These are phyloP conservation scores for Andrena trimmerana DNA, from an alignment of 2,888 invertebrate species.

Conservation along the genomic window DNA sequence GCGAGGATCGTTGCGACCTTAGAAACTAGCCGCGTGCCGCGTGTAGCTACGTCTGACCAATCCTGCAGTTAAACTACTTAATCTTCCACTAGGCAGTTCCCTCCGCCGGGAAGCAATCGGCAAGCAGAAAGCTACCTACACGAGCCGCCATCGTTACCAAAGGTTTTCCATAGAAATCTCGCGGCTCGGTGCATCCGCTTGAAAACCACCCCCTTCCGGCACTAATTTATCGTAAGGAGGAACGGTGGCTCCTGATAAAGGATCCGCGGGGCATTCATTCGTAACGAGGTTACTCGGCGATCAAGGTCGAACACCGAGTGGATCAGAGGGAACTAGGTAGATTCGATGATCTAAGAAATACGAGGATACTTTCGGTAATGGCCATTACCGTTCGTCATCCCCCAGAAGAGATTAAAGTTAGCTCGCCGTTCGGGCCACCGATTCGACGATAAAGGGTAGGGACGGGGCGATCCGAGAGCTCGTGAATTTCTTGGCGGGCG, in stretches of 20 bases:
- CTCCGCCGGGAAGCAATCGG: neutral
- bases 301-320: constrained; percentile 1
- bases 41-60: neutral
- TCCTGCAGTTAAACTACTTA: neutral
- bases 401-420: constrained; percentile 53
- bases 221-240: neutral
- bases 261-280: neutral
- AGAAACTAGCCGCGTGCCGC: neutral
- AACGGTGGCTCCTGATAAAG: neutral
- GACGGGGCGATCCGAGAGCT: constrained; percentile 27
- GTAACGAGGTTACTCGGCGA: neutral
- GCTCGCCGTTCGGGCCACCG: constrained; percentile 27
- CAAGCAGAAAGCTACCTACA: neutral
- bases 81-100: neutral
- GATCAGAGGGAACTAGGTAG: neutral
- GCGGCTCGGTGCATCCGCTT: neutral
- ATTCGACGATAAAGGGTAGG: constrained; percentile 25
- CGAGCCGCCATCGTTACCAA: neutral
- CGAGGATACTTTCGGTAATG: constrained; percentile 47
- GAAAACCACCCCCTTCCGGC: neutral
- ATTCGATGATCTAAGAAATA: constrained; percentile 40
- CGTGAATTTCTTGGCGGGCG: constrained; percentile 45
- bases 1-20: neutral
- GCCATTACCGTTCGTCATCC: constrained; percentile 55
- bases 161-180: neutral